These are phyloP conservation scores for Pristionchus exspectatus DNA, from an alignment of 2,888 invertebrate species.

Conservation along the genomic window DNA sequence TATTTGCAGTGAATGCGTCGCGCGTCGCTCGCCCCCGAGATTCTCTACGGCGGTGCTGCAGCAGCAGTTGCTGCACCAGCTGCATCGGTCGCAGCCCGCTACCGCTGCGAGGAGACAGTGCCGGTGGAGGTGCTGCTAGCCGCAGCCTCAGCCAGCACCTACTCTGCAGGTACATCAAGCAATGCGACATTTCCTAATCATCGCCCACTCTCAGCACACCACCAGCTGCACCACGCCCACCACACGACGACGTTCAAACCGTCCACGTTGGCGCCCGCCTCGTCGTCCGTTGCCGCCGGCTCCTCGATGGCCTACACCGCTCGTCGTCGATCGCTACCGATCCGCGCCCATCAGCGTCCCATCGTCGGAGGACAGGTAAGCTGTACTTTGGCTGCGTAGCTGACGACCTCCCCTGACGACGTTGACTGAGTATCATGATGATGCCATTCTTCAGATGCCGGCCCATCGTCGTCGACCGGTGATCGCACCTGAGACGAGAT, in stretches of 20 bases:
- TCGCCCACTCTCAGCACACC: background rate
- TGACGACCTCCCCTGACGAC: background rate
- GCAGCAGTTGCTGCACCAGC: conserved; percentile 16
- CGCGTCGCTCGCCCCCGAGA: conserved; percentile 49
- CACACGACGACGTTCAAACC: conserved; percentile 48
- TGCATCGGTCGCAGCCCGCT: conserved; percentile 24
- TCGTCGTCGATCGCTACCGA: conserved; percentile 46
- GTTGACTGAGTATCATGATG: conserved; percentile 17
- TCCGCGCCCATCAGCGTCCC: background rate
- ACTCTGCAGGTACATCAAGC: conserved; percentile 8
- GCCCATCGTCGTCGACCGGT: conserved; percentile 33
- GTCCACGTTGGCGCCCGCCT: background rate
- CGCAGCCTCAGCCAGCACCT: conserved; percentile 9
- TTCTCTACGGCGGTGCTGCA: background rate
- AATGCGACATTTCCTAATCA: background rate
- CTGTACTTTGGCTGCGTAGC: background rate
- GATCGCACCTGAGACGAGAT: background rate
- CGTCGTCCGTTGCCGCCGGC: background rate
- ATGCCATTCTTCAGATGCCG: conserved; percentile 21
- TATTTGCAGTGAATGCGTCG: conserved; percentile 45
- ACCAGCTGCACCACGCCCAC: conserved; percentile 37
- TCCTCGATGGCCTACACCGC: conserved; percentile 28
- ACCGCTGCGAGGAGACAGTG: conserved; percentile 39
- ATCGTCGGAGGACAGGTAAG: conserved; percentile 49
- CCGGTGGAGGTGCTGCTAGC: background rate